Evolutionary conservation across 2,113 vertebrate genomes (phyloP).

Genomic region (Myxocyprinus asiaticus): DNA sequence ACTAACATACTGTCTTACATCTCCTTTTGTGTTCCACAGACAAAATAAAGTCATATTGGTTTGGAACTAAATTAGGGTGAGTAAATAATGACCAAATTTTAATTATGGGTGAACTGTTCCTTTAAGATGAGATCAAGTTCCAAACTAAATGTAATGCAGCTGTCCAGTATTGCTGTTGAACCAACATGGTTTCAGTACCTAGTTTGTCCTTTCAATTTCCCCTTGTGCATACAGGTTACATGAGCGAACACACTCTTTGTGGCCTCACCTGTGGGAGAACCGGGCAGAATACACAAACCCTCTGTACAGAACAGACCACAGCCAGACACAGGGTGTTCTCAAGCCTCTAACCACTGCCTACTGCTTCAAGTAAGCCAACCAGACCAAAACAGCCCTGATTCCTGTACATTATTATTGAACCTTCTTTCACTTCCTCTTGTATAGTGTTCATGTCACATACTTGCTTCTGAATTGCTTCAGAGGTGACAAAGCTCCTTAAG

Average conservation of each 20-base stretch:
- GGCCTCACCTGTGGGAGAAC: slow-evolving; percentile 91
- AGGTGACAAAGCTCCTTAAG: background rate
- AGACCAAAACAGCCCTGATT: background rate
- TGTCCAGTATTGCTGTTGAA: background rate
- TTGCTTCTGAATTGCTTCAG: background rate
- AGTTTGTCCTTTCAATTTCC: background rate
- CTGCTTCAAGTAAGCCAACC: slow-evolving; percentile 88
- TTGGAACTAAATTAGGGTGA: no score
- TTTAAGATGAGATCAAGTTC: background rate
- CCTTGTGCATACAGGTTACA: slow-evolving; percentile 74
- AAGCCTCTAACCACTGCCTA: slow-evolving; percentile 82
- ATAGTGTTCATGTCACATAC: background rate
- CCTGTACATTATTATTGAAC: background rate
- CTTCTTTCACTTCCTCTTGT: background rate
- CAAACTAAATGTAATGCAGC: background rate
- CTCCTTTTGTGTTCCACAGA: no score
- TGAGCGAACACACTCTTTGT: slow-evolving; percentile 88
- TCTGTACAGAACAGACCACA: slow-evolving; percentile 82
- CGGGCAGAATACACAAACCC: slow-evolving; percentile 84
- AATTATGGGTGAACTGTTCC: no score
- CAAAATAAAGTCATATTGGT: no score
- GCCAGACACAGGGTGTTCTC: slow-evolving; percentile 81
- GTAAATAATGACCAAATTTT: no score
- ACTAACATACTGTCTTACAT: no score
- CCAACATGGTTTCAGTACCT: background rate